Evolutionary conservation across 1,140 invertebrate genomes (phyloP), one percentile per base, ranked within the genome.

Genomic region (Ceratina japonica): DNA sequence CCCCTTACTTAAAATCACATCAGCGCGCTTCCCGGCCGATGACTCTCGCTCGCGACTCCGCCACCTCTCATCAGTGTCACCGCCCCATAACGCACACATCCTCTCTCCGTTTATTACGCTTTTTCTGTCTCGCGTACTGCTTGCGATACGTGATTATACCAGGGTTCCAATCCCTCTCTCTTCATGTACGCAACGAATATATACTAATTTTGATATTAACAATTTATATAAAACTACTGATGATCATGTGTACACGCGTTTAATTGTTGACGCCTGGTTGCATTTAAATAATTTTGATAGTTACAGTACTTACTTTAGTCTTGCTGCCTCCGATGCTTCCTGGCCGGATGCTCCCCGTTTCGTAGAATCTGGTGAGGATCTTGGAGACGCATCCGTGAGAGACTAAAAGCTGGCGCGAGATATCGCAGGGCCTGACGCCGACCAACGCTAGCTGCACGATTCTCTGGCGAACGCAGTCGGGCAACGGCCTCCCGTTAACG

Each of bases 321-420:
- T 97, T 98, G 85, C 95, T 97, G 56, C 97, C 97, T 22, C 97
- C 97, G 83, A 98, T 98, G 27, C 97, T 97, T 24, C 97, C 97
- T 1, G 97, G 97, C 87, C 97, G 94, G 72, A 98, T 98, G 62
- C 97, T 98, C 1, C 97, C 97, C 10, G 97, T 98, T 92, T 98
- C 97, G 89, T 98, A 99, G 93, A 98, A 99, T 78, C 98, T 94
- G 3, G 98, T 99, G 15, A 99, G 94, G 81, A 99, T 99, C 94
- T 99, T 99, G 15, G 97, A 98, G n/a, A 98, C 97, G 89, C 97
- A 97, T 81, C 98, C 98, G 90, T 99, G 98, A 0, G 98, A 99
- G 10, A 99, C 98, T 15, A 98, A 94, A 37, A 99, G 93, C 89
- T 98, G 97, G 62, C 98, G 93, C 5, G 97, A 98, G 90, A 99